Conservation (phyloP, 2,797 vertebrate species). For the Dicrostonyx torquatus region DNA sequence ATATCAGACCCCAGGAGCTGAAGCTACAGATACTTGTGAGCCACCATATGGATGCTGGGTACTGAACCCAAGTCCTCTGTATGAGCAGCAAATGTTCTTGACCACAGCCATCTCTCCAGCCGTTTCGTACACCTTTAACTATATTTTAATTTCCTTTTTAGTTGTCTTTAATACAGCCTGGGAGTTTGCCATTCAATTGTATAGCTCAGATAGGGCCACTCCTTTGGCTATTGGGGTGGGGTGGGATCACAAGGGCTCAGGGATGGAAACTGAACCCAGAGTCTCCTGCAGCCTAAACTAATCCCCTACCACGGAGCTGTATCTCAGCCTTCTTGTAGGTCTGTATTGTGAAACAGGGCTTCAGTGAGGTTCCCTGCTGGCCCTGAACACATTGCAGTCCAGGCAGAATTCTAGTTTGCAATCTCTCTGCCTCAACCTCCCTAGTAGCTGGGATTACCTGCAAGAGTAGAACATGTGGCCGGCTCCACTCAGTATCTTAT, state of each 20-base stretch:
- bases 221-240: background rate
- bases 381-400: background rate
- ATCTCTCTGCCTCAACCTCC: background rate
- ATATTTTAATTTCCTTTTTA: slow-evolving; percentile 39
- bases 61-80: background rate
- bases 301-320: background rate
- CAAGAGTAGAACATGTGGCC: background rate
- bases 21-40: background rate
- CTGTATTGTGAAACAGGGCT: background rate
- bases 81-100: background rate
- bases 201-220: slow-evolving; percentile 1
- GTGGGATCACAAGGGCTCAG: background rate
- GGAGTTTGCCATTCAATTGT: background rate
- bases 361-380: background rate
- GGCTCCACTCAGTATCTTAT: background rate
- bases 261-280: background rate
- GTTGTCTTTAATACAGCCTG: background rate
- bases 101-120: background rate
- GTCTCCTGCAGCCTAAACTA: background rate
- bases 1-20: background rate
- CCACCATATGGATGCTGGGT: background rate
- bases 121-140: background rate
- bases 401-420: background rate
- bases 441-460: background rate
- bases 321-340: background rate